These are phyloP conservation scores for Sigmodon hispidus DNA, from an alignment of 2,113 vertebrate species.

Conservation along the genomic window DNA sequence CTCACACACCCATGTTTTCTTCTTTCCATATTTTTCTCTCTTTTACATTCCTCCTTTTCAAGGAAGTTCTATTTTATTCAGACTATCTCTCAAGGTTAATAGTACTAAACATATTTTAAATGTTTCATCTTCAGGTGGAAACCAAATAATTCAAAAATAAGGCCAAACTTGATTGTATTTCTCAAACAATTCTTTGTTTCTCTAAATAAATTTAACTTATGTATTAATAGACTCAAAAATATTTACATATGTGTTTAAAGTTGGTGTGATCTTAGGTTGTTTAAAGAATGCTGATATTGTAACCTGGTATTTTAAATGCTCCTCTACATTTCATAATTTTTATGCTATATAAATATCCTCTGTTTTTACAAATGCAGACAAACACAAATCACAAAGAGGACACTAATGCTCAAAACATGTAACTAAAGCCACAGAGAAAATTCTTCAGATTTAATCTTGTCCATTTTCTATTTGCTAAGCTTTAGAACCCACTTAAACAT, in stretches of 20 bases:
- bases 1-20: too few relatives aligned
- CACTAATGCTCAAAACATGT: background rate
- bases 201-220: background rate
- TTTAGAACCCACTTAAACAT: background rate
- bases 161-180: too few relatives aligned
- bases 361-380: background rate
- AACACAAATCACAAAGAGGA: background rate
- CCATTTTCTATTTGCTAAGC: background rate
- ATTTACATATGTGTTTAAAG: background rate
- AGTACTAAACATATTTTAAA: background rate
- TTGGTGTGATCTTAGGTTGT: background rate
- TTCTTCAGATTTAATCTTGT: background rate
- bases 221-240: background rate
- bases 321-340: background rate
- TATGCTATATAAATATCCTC: background rate
- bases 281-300: background rate
- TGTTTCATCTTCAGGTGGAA: background rate
- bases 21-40: background rate
- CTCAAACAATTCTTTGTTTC: background rate
- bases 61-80: background rate
- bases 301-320: background rate
- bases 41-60: background rate
- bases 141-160: background rate
- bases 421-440: background rate
- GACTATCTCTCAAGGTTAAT: background rate